Base-by-base conservation (phyloP, 2,888 invertebrate genomes). In the Oscheius sp. region DNA sequence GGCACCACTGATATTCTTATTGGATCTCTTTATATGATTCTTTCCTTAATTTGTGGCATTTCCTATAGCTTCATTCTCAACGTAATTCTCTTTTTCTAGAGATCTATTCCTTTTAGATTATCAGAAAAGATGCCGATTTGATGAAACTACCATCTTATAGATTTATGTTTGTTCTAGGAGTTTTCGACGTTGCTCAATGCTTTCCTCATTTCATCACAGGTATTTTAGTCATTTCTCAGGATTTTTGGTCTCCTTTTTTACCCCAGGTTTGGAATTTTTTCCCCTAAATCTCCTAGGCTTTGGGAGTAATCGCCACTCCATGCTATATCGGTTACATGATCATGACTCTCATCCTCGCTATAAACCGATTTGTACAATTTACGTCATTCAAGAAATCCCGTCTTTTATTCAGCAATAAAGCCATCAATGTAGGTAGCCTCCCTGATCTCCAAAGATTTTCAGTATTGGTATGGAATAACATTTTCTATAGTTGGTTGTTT, bases 221-320 rank as follows among this genome's bases (percentile, higher is more conserved):
- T 1, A 55, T 82, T 8, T 80, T 81, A 63, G 81, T 80, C 25
- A 71, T 82, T 20, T 75, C 27, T 25, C 78, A 80, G 67, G 39
- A 75, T 0, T 72, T 69, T 31, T 75, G 72, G 23, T 25, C 65
- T 66, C 71, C 74, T 8, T 15, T 39, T 3, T 64, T 80, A 3
- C 76, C 79, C 1, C 79, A 82, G 70, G 55, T 50, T 4, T 23
- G 25, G 23, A 25, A 2, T 23, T 17, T 50, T 8, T 6, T 15
- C 17, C 15, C 17, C 5, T 50, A 50, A 50, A 33, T 33, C 5
- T 1, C 29, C 25, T 58, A 79, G 78, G 42, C 67, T 1, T 68
- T 81, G 63, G 82, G 82, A 42, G 80, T 78, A 6, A 69, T 83
- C 3, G 81, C 80, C 5, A 83, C 82, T 15, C 82, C 82, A 0